Conservation (phyloP, 2,113 vertebrate genomes). For the Neotoma lepida region DNA sequence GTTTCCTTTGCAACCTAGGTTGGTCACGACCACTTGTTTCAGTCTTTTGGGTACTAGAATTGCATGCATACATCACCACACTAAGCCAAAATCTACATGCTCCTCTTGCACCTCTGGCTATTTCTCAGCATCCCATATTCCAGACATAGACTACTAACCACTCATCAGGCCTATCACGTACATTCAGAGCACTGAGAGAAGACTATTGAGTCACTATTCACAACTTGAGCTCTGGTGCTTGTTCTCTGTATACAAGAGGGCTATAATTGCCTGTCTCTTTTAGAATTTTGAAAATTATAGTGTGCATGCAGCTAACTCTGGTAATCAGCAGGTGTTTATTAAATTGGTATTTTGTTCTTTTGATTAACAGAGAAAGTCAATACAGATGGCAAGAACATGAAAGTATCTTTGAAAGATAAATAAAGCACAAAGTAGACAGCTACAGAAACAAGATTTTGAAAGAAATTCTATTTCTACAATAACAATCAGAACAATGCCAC, state of each 20-base stretch:
- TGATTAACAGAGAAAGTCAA: conserved; percentile 51
- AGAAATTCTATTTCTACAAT: conserved; percentile 38
- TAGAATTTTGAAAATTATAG: not conserved
- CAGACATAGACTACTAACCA: not conserved
- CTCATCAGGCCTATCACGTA: not conserved
- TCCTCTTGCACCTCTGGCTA: not conserved
- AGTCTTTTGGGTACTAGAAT: not conserved
- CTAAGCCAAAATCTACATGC: not conserved
- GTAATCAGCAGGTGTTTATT: not conserved
- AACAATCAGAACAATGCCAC: conserved; percentile 42
- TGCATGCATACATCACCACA: not conserved
- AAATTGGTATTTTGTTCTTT: conserved; percentile 51
- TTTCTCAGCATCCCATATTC: not conserved
- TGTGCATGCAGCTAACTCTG: not conserved
- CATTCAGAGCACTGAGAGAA: not conserved
- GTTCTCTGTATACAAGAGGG: not conserved
- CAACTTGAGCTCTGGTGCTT: not conserved
- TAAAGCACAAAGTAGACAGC: conserved; percentile 18
- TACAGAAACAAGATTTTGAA: conserved; percentile 42
- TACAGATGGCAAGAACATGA: conserved; percentile 9
- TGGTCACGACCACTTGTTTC: not conserved
- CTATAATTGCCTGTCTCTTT: not conserved
- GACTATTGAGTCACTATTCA: conserved; percentile 1
- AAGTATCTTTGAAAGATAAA: conserved; percentile 60
- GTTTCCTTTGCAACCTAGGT: not conserved